Conservation (phyloP, 2,888 invertebrate genomes). For the Allolobophora icterica region DNA sequence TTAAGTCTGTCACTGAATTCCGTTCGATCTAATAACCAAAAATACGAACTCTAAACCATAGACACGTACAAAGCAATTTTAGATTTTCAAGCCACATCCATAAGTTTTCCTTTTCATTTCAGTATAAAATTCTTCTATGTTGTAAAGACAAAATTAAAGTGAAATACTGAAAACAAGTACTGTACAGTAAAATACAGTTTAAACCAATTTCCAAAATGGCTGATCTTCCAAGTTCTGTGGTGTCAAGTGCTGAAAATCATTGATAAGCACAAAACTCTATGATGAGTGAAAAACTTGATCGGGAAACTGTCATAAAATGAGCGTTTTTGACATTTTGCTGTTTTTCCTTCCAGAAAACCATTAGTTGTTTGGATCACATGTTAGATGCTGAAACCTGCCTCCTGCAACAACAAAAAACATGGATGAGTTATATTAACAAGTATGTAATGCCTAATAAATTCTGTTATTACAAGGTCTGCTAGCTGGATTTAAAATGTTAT, state of each 20-base stretch:
- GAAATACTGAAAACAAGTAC: too few relatives aligned
- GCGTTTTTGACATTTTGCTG: neutral
- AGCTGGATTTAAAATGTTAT: neutral
- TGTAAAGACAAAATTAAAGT: too few relatives aligned
- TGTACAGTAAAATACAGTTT: too few relatives aligned
- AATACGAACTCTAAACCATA: too few relatives aligned
- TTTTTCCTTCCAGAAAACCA: neutral
- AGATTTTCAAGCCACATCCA: too few relatives aligned
- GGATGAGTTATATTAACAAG: neutral
- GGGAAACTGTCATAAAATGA: neutral
- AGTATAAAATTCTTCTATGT: too few relatives aligned
- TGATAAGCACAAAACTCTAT: neutral
- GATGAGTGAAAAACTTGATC: neutral
- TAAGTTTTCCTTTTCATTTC: too few relatives aligned
- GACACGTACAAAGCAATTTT: too few relatives aligned
- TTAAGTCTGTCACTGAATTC: too few relatives aligned
- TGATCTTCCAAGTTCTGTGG: neutral
- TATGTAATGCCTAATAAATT: neutral
- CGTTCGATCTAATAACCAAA: too few relatives aligned
- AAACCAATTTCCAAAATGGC: neutral
- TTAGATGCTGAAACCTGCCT: conserved; percentile 1
- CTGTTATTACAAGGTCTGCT: neutral
- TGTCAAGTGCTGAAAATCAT: neutral
- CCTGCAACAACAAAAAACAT: neutral
- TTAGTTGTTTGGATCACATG: neutral